phyloP scores from a whole-genome alignment of 2,888 invertebrate species.

The Eilema depressum region DNA sequence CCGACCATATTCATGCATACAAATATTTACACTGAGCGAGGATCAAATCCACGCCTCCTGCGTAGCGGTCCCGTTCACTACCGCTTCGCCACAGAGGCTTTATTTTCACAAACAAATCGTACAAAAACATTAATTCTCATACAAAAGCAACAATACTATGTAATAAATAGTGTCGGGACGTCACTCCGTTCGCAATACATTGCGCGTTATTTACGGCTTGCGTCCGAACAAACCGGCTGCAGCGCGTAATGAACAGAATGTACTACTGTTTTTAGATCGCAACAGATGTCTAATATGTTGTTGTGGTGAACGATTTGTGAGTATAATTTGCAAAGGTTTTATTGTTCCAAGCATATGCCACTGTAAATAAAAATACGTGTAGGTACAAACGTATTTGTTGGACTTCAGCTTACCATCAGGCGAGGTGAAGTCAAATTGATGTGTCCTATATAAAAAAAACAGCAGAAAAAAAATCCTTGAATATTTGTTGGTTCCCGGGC shows the following conservation, averaged over 20 bases:
- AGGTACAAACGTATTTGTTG: too few species aligned
- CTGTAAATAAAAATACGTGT: not conserved
- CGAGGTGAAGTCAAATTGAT: too few species aligned
- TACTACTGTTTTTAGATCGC: conserved; percentile 41
- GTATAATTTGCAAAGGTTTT: not conserved
- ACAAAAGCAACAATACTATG: conserved; percentile 30
- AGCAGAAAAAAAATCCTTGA: too few species aligned
- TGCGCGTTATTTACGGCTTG: conserved; percentile 51
- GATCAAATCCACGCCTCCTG: too few species aligned
- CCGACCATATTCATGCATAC: too few species aligned
- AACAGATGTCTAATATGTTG: conserved; percentile 50
- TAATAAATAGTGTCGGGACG: conserved; percentile 38
- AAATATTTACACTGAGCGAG: too few species aligned
- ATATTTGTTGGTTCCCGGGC: too few species aligned
- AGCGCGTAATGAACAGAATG: conserved; percentile 52
- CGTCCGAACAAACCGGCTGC: conserved; percentile 47
- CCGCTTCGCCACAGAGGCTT: too few species aligned
- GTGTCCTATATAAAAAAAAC: too few species aligned
- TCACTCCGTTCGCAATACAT: conserved; percentile 40
- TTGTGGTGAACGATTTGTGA: conserved; percentile 20
- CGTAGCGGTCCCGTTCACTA: too few species aligned
- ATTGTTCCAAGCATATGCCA: not conserved
- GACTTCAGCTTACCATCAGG: too few species aligned
- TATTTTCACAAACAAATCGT: conserved; percentile 11
- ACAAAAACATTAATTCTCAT: conserved; percentile 30